Conservation (phyloP, 2,797 vertebrate species). For the Enteromius argenteus region DNA sequence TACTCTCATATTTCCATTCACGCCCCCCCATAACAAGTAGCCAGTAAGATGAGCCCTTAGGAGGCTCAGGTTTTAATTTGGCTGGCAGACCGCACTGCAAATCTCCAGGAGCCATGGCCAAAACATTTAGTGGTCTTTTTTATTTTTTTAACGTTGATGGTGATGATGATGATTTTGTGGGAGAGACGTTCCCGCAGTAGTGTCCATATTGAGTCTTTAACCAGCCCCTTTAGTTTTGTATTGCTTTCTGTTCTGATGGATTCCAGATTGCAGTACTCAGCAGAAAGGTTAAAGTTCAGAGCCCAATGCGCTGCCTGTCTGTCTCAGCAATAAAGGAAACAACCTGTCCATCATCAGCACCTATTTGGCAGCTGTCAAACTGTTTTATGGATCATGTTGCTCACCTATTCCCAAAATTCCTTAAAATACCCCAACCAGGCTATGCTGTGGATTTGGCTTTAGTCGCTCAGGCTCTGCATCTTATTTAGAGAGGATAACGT, state of each 20-base stretch:
- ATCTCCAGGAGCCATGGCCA: conserved; percentile 33
- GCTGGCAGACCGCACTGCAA: conserved; percentile 1
- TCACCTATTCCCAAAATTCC: conserved; percentile 42
- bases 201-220: conserved; percentile 59
- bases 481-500: conserved; percentile 20
- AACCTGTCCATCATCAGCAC: conserved; percentile 47
- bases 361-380: conserved; percentile 32
- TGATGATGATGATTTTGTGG: conserved; percentile 30
- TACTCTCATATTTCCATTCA: conserved; percentile 52
- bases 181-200: conserved; percentile 64
- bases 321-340: conserved; percentile 38
- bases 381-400: conserved; percentile 50
- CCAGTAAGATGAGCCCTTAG: conserved; percentile 50
- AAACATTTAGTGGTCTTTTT: conserved; percentile 34
- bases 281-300: conserved; percentile 52
- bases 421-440: conserved; percentile 5
- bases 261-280: conserved; percentile 63
- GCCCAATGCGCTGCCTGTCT: conserved; percentile 51
- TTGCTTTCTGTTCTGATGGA: conserved; percentile 64
- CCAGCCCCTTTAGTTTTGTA: conserved; percentile 6
- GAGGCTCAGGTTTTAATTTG: conserved; percentile 54
- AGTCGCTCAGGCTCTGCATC: conserved; percentile 2
- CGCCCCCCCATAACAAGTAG: conserved; percentile 54
- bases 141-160: conserved; percentile 15
- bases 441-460: conserved; percentile 24